Percentiles rank a stretch among this genome's conserved stretches.
Conservation (phyloP, 2,113 vertebrate genomes). For the Coracopsis vasa region DNA sequence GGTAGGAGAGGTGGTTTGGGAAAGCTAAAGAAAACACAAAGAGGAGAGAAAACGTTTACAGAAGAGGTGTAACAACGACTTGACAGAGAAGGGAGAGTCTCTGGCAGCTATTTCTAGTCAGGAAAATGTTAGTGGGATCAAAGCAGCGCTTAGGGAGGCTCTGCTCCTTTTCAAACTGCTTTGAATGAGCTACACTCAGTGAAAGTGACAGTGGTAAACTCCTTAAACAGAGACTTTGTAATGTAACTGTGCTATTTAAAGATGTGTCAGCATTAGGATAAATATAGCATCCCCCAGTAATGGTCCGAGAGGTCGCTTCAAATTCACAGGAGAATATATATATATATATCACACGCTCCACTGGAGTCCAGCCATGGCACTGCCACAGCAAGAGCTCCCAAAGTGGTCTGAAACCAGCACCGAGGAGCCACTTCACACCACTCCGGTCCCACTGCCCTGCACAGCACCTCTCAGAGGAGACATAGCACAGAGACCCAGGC, state of each 20-base stretch:
- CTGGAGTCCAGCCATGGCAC: neutral
- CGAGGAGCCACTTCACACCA: accelerated
- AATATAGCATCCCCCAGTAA: neutral
- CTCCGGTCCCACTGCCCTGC: neutral
- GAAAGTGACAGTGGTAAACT: neutral
- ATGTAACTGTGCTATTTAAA: neutral
- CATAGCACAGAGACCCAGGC: accelerated
- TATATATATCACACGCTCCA: neutral
- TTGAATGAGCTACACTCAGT: neutral
- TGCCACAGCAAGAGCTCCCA: neutral
- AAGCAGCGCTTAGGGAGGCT: neutral
- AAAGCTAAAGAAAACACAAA: neutral
- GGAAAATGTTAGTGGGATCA: neutral
- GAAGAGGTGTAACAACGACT: neutral
- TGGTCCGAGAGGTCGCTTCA: accelerated
- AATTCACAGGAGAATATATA: neutral
- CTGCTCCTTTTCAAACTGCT: neutral
- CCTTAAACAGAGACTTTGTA: neutral
- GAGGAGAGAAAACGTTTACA: neutral
- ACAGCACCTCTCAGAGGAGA: neutral
- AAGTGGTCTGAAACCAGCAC: neutral
- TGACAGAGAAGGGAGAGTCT: neutral
- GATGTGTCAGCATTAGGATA: neutral
- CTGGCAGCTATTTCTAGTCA: neutral
- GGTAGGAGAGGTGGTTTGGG: neutral